Base-by-base conservation (phyloP, 2,888 invertebrate genomes). In the Archips crataeganus region DNA sequence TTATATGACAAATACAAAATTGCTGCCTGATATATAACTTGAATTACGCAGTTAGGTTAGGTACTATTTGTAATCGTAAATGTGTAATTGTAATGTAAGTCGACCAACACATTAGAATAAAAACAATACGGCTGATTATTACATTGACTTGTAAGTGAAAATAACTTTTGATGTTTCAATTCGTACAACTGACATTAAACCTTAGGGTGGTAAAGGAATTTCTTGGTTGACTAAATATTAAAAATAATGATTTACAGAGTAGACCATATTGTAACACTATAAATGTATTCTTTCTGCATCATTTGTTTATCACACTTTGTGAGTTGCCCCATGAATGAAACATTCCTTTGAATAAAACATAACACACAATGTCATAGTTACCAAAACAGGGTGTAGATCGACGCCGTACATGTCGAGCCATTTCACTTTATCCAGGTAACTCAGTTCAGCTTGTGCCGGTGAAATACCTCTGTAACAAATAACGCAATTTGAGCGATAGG, bases 321-420 rank as follows among this genome's bases (percentile, higher is more conserved):
- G 34, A 32, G 49, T 51, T 62, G 36, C 47, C 32, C 23, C 42
- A 57, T 62, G 59, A 54, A 68, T 72, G 23, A 67, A 67, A 62
- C 51, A 62, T 71, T 70, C n/a, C 65, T 42, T 42, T 42, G 71
- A 76, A 75, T 64, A 75, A 62, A 36, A 42, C 49, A 69, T 71
- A 11, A 61, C 42, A 32, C 32, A 65, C 15, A 61, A 62, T 70
- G 73, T 76, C 80, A 83, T 82, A 94, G 96, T 96, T 95, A 98
- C 98, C 96, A 98, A 93, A 76, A 99, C 99, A 68, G 98, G 98
- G 95, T 99, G 99, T 82, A 99, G 96, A 95, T 99, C 99, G 65
- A 99, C 99, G 67, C 99, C 99, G 88, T 99, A 99, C 98, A 99
- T 98, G 90, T 99, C 99, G 85, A 99, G 96, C 99, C 99, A 99